Base-by-base conservation (phyloP, 2,888 invertebrate species). In the Norana najaformis region DNA sequence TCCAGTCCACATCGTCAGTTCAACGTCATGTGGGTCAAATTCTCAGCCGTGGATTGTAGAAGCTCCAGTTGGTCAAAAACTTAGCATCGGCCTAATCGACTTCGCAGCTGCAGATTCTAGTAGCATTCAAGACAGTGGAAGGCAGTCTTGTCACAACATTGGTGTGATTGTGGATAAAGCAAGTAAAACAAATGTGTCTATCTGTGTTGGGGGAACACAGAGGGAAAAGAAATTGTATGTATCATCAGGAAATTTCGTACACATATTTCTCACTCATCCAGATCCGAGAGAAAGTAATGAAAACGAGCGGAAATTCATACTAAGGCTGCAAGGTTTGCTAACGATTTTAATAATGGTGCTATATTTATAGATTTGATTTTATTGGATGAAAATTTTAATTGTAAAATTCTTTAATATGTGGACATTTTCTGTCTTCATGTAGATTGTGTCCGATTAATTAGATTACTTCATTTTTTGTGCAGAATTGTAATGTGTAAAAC, bases 21-120 rank as follows among this genome's bases (percentile, higher is more conserved):
- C 69, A 6, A 69, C 69, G 69, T 69, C 69, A 69, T 69, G 69
- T n/a, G 69, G 69, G 11, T 69, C 69, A 69, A 69, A 69, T n/a
- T 69, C 69, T 69, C 69, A 69, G n/a, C 69, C 69, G 69, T 69
- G 69, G 69, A 69, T 69, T n/a, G n/a, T 69, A 69, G 69, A 69
- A 69, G 69, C 69, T 69, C 69, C 69, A 69, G 11, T 69, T 69
- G 69, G 69, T 5, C 69, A 69, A n/a, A 69, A 69, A 69, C 69
- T 69, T 69, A 69, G 30, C 69, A 69, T 69, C n/a, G 69, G 69
- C 8, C 30, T 69, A 69, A 69, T 69, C 69, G 69, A 69, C 11
- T n/a, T 69, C 8, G n/a, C 69, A n/a, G 69, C 69, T 8, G 30
- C 69, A 69, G 69, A 69, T n/a, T n/a, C 69, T 1, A 69, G 69